A percentile compares a stretch with the other conserved stretches of the same genome.
These are phyloP conservation scores for Oxygymnocypris stewartii DNA, from an alignment of 2,113 vertebrate species.

Conservation along the genomic window DNA sequence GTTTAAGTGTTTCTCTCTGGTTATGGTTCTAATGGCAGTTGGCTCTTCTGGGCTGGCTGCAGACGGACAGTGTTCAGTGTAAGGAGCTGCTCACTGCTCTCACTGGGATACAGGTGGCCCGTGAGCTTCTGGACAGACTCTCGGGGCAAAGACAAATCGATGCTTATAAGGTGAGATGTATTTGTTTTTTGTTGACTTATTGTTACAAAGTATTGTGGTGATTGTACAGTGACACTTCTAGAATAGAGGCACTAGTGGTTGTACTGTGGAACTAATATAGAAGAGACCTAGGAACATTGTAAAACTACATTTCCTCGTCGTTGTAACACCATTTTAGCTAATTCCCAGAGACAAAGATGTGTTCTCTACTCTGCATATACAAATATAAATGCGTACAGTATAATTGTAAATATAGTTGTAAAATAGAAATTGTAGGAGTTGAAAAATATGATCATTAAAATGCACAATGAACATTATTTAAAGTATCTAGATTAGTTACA, in stretches of 20 bases:
- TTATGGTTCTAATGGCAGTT: constrained; percentile 56
- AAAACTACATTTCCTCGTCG: neutral
- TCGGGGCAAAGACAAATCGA: constrained; percentile 70
- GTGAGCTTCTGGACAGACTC: constrained; percentile 68
- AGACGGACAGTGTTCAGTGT: constrained; percentile 64
- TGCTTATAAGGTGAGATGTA: constrained; percentile 66
- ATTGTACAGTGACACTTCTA: neutral
- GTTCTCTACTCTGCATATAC: too few species aligned
- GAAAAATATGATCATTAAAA: too few species aligned
- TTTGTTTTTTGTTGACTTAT: neutral
- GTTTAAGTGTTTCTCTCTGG: neutral
- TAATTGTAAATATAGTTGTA: too few species aligned
- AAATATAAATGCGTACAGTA: too few species aligned
- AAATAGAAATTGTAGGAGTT: too few species aligned
- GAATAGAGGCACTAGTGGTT: too few species aligned
- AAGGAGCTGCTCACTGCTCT: constrained; percentile 60
- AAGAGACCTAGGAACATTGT: neutral
- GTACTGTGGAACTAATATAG: neutral
- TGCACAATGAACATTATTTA: too few species aligned
- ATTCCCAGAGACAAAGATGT: too few species aligned
- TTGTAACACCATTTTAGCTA: too few species aligned
- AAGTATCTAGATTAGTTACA: too few species aligned
- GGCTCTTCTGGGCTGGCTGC: constrained; percentile 70
- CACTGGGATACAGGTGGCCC: constrained; percentile 66
- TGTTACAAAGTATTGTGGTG: neutral